These are phyloP conservation scores for Mylabris sibirica DNA, from an alignment of 2,888 invertebrate species.

Conservation along the genomic window DNA sequence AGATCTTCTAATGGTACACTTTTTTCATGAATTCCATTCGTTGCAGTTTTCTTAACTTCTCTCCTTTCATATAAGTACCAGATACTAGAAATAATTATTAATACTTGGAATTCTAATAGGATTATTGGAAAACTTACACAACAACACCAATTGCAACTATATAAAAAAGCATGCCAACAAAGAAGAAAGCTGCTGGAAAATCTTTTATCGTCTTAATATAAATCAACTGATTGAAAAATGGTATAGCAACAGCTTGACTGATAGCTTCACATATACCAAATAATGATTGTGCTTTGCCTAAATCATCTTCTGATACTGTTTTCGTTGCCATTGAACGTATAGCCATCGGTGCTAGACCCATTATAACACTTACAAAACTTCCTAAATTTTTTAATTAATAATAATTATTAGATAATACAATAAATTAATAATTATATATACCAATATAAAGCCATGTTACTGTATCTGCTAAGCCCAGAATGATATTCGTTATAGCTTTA, in stretches of 20 bases:
- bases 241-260: conserved; percentile 65
- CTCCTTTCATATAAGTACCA: background rate
- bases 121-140: conserved; percentile 42
- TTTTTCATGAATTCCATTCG: background rate
- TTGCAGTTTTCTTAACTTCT: background rate
- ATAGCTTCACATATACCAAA: conserved; percentile 69
- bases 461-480: conserved; percentile 56
- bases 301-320: conserved; percentile 56
- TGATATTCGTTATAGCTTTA: conserved; percentile 59
- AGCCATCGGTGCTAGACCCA: conserved; percentile 54
- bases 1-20: background rate
- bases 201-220: conserved; percentile 64
- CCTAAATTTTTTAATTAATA: conserved; percentile 28
- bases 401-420: background rate
- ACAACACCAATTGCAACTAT: conserved; percentile 39
- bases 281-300: conserved; percentile 64
- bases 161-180: conserved; percentile 60
- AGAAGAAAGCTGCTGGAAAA: conserved; percentile 67
- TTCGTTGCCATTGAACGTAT: conserved; percentile 58
- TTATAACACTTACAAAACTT: conserved; percentile 54
- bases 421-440: conserved; percentile 39
- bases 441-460: conserved; percentile 56
- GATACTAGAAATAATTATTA: background rate
- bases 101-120: background rate
- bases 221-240: conserved; percentile 65